phyloP scores from a whole-genome alignment of 2,888 invertebrate genomes.

The Gastrophysa polygoni region DNA sequence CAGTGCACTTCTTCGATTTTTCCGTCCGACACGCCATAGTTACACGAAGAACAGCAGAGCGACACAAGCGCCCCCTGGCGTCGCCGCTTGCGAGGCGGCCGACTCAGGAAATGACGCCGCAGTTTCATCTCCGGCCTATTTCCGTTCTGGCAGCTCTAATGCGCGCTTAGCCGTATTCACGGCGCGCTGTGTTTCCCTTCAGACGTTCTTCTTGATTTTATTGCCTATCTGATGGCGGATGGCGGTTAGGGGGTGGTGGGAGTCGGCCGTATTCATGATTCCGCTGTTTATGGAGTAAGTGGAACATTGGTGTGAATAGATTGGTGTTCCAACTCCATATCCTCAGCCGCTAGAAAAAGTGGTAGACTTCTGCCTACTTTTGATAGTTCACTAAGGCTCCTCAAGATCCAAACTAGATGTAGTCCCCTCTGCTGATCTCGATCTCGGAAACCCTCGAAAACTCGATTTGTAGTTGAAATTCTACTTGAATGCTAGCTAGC shows the following conservation, averaged over 20 bases:
- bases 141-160: constrained; percentile 58
- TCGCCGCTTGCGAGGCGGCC: constrained; percentile 37
- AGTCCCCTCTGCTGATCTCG: too few relatives aligned
- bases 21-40: background rate
- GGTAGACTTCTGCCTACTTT: too few relatives aligned
- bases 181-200: constrained; percentile 46
- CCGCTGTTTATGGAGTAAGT: too few relatives aligned
- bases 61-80: background rate
- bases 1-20: background rate
- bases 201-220: constrained; percentile 49
- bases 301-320: too few relatives aligned
- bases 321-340: too few relatives aligned
- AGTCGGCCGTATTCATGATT: background rate
- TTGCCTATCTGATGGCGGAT: constrained; percentile 24
- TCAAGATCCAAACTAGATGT: too few relatives aligned
- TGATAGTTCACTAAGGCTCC: too few relatives aligned
- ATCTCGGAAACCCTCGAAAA: too few relatives aligned
- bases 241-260: background rate
- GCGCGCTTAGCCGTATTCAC: constrained; percentile 50
- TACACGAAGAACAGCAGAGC: background rate
- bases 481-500: too few relatives aligned
- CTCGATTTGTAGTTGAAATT: too few relatives aligned
- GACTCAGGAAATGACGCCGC: constrained; percentile 60
- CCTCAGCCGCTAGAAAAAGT: too few relatives aligned
- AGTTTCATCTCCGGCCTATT: constrained; percentile 62